Conservation (phyloP, 2,113 vertebrate genomes). For the Hypomesus transpacificus region DNA sequence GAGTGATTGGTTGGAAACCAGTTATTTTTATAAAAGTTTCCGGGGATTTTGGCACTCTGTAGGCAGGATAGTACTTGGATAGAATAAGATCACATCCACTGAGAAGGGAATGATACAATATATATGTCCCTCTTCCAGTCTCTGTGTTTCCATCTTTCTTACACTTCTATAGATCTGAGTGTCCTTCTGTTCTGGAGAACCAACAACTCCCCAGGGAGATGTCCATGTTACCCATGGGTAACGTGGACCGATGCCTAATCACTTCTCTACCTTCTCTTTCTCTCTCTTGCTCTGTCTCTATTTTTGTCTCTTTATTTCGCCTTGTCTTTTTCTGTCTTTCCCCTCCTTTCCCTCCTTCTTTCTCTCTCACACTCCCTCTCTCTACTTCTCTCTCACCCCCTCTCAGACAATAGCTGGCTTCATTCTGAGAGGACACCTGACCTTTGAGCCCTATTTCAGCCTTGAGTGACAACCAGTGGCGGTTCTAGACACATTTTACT, state of each 20-base stretch:
- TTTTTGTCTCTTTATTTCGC: background rate
- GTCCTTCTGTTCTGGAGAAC: too few relatives aligned
- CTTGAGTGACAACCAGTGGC: constrained; percentile 42
- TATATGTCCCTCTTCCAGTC: too few relatives aligned
- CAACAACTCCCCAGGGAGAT: too few relatives aligned
- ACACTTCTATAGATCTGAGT: too few relatives aligned
- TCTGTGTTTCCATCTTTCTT: too few relatives aligned
- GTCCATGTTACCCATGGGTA: too few relatives aligned
- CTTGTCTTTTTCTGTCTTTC: background rate
- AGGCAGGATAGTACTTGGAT: constrained; percentile 29
- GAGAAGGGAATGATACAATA: background rate
- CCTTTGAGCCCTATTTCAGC: constrained; percentile 14
- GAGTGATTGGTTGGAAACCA: constrained; percentile 42
- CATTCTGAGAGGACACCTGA: constrained; percentile 24
- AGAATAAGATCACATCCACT: constrained; percentile 27
- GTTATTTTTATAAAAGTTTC: constrained; percentile 50
- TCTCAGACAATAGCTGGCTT: background rate
- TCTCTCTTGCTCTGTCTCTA: background rate
- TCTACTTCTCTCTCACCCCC: background rate
- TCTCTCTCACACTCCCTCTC: background rate
- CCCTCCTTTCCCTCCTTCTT: background rate
- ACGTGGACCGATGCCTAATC: too few relatives aligned
- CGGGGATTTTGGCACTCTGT: constrained; percentile 53
- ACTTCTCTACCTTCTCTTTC: background rate
- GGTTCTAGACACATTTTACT: too few relatives aligned